Conservation (phyloP, 2,888 invertebrate species). For the Dynastes hyllus region DNA sequence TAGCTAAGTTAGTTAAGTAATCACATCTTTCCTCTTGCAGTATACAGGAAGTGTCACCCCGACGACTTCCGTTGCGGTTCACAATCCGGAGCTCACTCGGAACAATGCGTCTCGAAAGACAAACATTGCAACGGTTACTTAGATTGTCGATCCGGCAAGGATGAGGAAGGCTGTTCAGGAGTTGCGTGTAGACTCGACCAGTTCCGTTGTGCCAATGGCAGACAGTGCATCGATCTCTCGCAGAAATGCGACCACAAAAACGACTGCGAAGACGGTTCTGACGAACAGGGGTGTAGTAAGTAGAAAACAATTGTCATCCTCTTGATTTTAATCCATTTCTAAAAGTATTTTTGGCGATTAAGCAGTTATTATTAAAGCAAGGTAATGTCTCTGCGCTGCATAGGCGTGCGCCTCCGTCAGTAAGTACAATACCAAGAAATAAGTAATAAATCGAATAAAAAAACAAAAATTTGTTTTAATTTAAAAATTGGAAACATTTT, state of each 20-base stretch:
- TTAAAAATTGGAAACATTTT: too few species aligned
- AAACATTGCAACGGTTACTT: conserved; percentile 93
- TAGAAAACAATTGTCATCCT: conserved; percentile 58
- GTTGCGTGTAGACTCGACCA: conserved; percentile 86
- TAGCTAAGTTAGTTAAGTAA: not conserved
- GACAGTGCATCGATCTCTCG: conserved; percentile 84
- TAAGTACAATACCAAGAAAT: too few species aligned
- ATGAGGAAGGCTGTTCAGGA: conserved; percentile 85
- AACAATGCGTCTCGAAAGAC: conserved; percentile 90
- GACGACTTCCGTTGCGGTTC: conserved; percentile 92
- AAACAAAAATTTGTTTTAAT: too few species aligned
- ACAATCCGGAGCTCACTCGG: conserved; percentile 76
- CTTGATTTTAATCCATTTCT: not conserved
- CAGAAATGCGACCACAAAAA: conserved; percentile 91
- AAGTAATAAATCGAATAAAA: too few species aligned
- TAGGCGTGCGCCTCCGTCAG: too few species aligned
- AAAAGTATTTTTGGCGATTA: not conserved
- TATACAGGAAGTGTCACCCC: conserved; percentile 89
- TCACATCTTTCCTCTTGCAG: conserved; percentile 73
- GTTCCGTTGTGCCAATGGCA: conserved; percentile 87
- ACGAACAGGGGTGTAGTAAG: conserved; percentile 92
- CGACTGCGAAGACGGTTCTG: conserved; percentile 93
- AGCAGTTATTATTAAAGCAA: too few species aligned
- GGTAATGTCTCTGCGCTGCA: too few species aligned
- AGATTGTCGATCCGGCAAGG: conserved; percentile 89